Evolutionary conservation across 1,140 invertebrate genomes (phyloP), one percentile per base, ranked within the genome.

Genomic region (Zelostemma sp.): DNA sequence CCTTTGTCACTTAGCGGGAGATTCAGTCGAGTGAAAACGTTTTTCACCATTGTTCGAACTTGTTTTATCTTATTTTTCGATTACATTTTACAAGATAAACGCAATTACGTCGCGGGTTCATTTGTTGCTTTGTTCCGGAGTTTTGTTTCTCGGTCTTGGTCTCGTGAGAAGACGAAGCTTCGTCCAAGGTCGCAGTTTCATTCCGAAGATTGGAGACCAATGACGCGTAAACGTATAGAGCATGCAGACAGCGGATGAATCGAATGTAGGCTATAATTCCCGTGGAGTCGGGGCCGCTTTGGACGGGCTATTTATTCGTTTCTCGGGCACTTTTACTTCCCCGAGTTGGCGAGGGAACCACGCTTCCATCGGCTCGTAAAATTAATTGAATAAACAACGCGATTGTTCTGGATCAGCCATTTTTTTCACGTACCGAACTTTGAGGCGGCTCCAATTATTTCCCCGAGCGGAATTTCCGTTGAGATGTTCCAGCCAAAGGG

Each of bases 131-230:
- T 71, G 56, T 64, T 66, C 28, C n/a, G n/a, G n/a, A n/a, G n/a
- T n/a, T n/a, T n/a, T n/a, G n/a, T n/a, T 28, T 28, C 25, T 28
- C 51, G 40, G 53, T 48, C 55, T 15, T 35, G 50, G 53, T 4
- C 48, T 63, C 55, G 61, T 60, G 46, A 64, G 56, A 55, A 51
- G 41, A 56, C n/a, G 58, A 50, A 28, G 31, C 40, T n/a, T 48
- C 45, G 65, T 47, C 57, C 55, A 72, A 75, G 68, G 57, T 51
- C 74, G 68, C 64, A 70, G 75, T 78, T 80, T 79, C 79, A 82
- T 80, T 81, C 71, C 58, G 62, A 74, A 80, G 79, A 80, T 80
- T 81, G 80, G 75, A 54, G 74, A 74, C 72, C 78, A 81, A 80
- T 80, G 80, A 76, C 63, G 78, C 79, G 80, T 82, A 79, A 81